Evolutionary conservation across 2,113 vertebrate species (phyloP).

Genomic region (Bubo blakistoni): DNA sequence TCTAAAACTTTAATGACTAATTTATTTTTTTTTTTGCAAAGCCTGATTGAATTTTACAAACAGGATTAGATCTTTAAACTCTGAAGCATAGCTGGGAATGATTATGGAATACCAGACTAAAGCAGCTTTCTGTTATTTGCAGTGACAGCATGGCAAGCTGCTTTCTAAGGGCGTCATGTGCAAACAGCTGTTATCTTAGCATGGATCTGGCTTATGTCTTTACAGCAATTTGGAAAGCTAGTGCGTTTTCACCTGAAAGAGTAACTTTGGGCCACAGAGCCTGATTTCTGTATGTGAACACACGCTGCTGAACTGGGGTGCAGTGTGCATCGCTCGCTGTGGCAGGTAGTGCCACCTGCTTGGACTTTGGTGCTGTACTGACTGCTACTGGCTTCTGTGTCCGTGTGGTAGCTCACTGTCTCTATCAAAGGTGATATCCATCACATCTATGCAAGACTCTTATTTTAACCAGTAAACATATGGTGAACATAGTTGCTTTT

Average conservation of each 20-base stretch:
- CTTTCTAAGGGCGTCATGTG: background rate
- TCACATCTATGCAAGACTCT: background rate
- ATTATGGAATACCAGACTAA: background rate
- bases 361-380: background rate
- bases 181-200: background rate
- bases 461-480: background rate
- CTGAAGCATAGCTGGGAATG: constrained; percentile 7
- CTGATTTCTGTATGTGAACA: background rate
- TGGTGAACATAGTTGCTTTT: background rate
- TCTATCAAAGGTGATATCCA: background rate
- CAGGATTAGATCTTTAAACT: constrained; percentile 49
- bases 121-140: background rate
- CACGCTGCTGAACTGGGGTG: background rate
- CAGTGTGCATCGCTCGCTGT: accelerated
- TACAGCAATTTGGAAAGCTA: background rate
- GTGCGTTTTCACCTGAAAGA: background rate
- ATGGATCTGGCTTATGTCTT: background rate
- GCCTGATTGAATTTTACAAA: constrained; percentile 38
- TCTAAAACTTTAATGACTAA: constrained; percentile 9
- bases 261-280: background rate
- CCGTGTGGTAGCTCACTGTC: background rate
- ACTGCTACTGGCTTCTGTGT: background rate
- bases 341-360: background rate
- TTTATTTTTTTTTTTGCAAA: background rate
- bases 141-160: background rate